Evolutionary conservation across 1,140 invertebrate species (phyloP).

Genomic region (Brachionus manjavacas): DNA sequence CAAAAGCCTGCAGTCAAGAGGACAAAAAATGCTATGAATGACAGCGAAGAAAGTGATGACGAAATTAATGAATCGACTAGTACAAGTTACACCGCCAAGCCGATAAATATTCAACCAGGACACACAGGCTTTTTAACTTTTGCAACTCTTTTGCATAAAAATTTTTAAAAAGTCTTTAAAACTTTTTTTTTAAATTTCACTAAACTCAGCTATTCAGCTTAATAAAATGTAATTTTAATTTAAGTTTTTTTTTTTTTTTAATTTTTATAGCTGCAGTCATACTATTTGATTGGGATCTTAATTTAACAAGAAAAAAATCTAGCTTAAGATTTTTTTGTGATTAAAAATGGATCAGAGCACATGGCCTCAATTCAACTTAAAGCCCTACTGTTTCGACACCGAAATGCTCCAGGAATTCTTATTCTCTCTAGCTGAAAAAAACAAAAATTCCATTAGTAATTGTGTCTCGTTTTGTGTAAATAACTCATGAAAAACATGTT

Average conservation of each 20-base stretch:
- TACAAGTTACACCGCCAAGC: not conserved
- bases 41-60: conserved; percentile 10
- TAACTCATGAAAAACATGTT: not conserved
- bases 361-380: conserved; percentile 33
- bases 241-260: not conserved
- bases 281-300: not conserved
- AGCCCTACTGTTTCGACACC: not conserved
- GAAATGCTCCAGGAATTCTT: conserved; percentile 35
- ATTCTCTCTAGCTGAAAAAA: not conserved
- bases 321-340: no score
- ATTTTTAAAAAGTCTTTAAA: conserved; percentile 2
- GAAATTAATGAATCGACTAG: not conserved
- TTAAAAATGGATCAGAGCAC: not conserved
- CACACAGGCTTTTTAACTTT: conserved; percentile 42
- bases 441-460: not conserved
- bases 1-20: not conserved
- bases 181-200: not conserved
- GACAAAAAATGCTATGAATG: not conserved
- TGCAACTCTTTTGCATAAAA: conserved; percentile 42
- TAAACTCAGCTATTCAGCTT: not conserved
- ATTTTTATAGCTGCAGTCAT: not conserved
- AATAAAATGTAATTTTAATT: not conserved
- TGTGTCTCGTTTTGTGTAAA: not conserved
- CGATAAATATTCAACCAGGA: conserved; percentile 32
- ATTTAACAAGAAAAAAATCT: not conserved